Conservation (phyloP, 1,140 invertebrate genomes). For the Amyelois transitella region DNA sequence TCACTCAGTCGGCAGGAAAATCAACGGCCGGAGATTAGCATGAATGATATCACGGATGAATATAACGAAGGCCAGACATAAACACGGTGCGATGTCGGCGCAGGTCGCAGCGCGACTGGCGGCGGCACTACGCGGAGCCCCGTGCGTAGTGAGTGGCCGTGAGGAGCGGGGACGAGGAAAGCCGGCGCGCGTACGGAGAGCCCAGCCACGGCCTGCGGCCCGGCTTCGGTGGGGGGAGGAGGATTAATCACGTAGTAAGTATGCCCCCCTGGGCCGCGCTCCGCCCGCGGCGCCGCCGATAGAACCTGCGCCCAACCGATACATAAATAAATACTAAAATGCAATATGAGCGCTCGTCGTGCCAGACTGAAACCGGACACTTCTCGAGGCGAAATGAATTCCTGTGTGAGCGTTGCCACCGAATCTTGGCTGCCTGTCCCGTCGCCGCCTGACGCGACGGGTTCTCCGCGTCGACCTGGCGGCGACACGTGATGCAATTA, state of each 20-base stretch:
- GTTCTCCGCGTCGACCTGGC: slow-evolving; percentile 29
- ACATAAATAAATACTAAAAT: slow-evolving; percentile 70
- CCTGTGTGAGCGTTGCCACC: slow-evolving; percentile 66
- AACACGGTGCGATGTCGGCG: slow-evolving; percentile 46
- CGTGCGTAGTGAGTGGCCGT: slow-evolving; percentile 71
- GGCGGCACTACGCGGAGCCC: slow-evolving; percentile 60
- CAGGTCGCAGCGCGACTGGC: slow-evolving; percentile 67
- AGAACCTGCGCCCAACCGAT: slow-evolving; percentile 61
- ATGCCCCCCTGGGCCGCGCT: slow-evolving; percentile 50
- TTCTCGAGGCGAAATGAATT: slow-evolving; percentile 68
- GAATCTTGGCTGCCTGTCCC: slow-evolving; percentile 41
- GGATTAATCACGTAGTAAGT: slow-evolving; percentile 73
- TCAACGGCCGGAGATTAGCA: slow-evolving; percentile 67
- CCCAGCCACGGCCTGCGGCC: slow-evolving; percentile 32
- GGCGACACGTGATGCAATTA: slow-evolving; percentile 44
- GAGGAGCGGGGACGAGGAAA: slow-evolving; percentile 70
- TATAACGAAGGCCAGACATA: slow-evolving; percentile 21
- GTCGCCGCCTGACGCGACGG: slow-evolving; percentile 25
- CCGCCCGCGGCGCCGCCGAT: slow-evolving; percentile 39
- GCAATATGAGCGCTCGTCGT: slow-evolving; percentile 57
- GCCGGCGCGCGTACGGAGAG: slow-evolving; percentile 59
- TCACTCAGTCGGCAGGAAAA: slow-evolving; percentile 66
- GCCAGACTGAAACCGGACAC: slow-evolving; percentile 70
- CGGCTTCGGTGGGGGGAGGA: slow-evolving; percentile 35
- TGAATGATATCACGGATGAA: slow-evolving; percentile 55